Evolutionary conservation across 2,113 vertebrate species (phyloP), one percentile per base, ranked within the genome.

Genomic region (Melanocharis versteri): DNA sequence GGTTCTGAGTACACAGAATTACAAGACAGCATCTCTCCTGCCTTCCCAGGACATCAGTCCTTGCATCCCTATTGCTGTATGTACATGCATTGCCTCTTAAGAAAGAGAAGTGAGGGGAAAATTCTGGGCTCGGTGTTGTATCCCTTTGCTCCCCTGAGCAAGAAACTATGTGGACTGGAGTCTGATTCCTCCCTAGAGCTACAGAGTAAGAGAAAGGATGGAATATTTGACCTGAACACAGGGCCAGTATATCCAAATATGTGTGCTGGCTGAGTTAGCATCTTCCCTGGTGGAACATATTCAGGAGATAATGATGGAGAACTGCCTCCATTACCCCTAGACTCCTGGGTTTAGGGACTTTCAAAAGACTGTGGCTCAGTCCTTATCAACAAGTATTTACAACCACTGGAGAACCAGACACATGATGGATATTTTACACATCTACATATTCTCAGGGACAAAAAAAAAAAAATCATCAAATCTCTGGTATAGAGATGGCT

Each of bases 401-500:
- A 82, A 33, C 8, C 28, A 37, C 23, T 50, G 27, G 24, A 87
- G 33, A 89, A 73, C 10, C 13, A 70, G 12, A 21, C 6, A 54
- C 8, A 4, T 8, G 13, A 57, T 11, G 26, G 18, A 9, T 47
- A 35, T 24, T 71, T 83, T 64, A 45, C 47, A 58, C 13, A 53
- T 39, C 35, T 48, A 8, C 0, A 0, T 37, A 23, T 10, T 62
- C 39, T 58, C 2, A 1, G 53, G 40, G 37, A 31, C 31, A 84
- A 45, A 94, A 33, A 14, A 65, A 45, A 51, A 45, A 48, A n/a
- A n/a, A n/a, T n/a, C n/a, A n/a, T n/a, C n/a, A n/a, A n/a, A 10
- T n/a, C 48, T 42, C 9, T 68, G n/a, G 8, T 39, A 39, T 0
- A 54, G 26, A 40, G 21, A 45, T 45, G 17, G 13, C 11, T 93